Conservation (phyloP, 2,888 invertebrate genomes). For the Hydrotaea diabolus region DNA sequence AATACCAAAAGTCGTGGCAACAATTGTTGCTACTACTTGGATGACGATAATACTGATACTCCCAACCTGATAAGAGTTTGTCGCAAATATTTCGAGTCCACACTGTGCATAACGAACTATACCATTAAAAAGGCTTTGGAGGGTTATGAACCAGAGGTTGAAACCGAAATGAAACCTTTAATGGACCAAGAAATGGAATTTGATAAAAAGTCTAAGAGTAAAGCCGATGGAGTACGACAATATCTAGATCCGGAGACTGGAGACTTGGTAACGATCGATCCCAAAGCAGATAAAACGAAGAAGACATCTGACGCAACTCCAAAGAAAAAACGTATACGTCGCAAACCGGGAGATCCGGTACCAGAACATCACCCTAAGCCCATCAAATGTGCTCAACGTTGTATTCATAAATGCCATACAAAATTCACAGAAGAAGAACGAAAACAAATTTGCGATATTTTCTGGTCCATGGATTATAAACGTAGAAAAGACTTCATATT, state of each 20-base stretch:
- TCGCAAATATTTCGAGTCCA: constrained; percentile 64
- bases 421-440: constrained; percentile 69
- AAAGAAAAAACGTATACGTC: constrained; percentile 35
- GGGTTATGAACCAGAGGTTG: constrained; percentile 12
- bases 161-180: background rate
- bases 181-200: background rate
- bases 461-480: constrained; percentile 70
- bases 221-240: constrained; percentile 25
- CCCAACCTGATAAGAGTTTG: constrained; percentile 61
- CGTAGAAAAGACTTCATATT: constrained; percentile 69
- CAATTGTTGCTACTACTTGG: constrained; percentile 57
- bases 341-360: constrained; percentile 60
- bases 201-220: background rate
- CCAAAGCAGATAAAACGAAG: constrained; percentile 3
- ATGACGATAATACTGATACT: background rate
- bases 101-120: constrained; percentile 56
- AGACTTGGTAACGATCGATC: constrained; percentile 45
- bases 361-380: constrained; percentile 67
- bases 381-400: constrained; percentile 67
- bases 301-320: constrained; percentile 7
- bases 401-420: constrained; percentile 66
- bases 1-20: constrained; percentile 51
- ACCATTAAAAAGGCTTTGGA: constrained; percentile 60
- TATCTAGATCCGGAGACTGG: constrained; percentile 60
- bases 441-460: constrained; percentile 67